A percentile compares a stretch with the other conserved stretches of the same genome.
These are phyloP conservation scores for Lysiphlebus fabarum DNA, from an alignment of 1,140 invertebrate species.

Conservation along the genomic window DNA sequence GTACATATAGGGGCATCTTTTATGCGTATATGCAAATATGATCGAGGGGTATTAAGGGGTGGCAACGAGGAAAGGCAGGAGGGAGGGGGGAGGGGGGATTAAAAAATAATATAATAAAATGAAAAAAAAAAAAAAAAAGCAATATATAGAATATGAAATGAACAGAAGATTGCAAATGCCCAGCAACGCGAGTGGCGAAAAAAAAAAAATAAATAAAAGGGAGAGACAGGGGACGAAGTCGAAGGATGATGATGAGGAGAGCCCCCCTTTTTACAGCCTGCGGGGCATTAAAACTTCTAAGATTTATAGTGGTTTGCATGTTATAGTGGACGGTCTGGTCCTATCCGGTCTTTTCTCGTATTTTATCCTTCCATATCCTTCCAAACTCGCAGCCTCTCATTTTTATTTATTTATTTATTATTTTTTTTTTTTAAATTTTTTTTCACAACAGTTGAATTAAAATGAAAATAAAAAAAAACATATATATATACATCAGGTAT, in stretches of 20 bases:
- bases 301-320: slow-evolving; percentile 49
- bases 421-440: slow-evolving; percentile 12
- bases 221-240: slow-evolving; percentile 16
- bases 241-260: slow-evolving; percentile 16
- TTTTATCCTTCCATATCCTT: too few relatives aligned
- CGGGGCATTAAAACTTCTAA: slow-evolving; percentile 52
- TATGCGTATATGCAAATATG: slow-evolving; percentile 55
- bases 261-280: slow-evolving; percentile 37
- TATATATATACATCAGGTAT: background rate
- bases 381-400: too few relatives aligned
- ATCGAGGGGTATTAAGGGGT: slow-evolving; percentile 12
- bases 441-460: background rate
- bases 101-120: background rate
- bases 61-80: slow-evolving; percentile 24
- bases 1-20: slow-evolving; percentile 40
- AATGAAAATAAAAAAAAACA: background rate
- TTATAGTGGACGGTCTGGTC: slow-evolving; percentile 25
- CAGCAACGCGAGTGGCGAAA: background rate
- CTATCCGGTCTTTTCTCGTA: slow-evolving; percentile 19
- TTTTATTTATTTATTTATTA: slow-evolving; percentile 22
- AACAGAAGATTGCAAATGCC: slow-evolving; percentile 20
- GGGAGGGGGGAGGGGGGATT: slow-evolving; percentile 19
- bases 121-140: too few relatives aligned
- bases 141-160: background rate
- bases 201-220: too few relatives aligned